These are phyloP conservation scores for Scalopus aquaticus DNA, from an alignment of 2,113 vertebrate genomes.

Conservation along the genomic window DNA sequence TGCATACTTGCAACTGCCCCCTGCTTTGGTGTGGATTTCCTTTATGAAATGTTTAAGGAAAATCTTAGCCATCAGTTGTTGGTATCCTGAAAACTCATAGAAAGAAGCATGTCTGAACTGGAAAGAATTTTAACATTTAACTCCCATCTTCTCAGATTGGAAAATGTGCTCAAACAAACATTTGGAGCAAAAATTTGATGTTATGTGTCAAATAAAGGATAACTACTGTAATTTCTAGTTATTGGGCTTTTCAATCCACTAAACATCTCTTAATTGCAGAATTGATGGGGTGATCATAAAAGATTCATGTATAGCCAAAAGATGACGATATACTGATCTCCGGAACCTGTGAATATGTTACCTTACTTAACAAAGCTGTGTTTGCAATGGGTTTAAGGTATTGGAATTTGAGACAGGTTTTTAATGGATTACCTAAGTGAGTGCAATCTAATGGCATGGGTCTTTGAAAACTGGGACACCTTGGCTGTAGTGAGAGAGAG, in stretches of 20 bases:
- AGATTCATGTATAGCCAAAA: not conserved
- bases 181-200: not conserved
- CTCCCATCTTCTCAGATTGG: not conserved
- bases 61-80: not conserved
- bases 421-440: not conserved
- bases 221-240: not conserved
- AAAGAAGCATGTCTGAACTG: not conserved
- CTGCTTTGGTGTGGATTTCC: constrained; percentile 38
- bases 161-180: not conserved
- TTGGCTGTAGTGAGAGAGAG: not conserved
- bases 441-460: not conserved
- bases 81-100: not conserved
- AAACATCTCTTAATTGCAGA: not conserved
- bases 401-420: not conserved
- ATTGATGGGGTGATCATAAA: not conserved
- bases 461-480: not conserved
- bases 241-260: not conserved
- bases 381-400: not conserved
- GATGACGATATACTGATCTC: not conserved
- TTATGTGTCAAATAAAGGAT: not conserved
- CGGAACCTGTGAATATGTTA: not conserved
- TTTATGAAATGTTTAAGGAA: not conserved
- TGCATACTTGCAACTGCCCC: not conserved
- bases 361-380: not conserved
- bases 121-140: not conserved